These are phyloP conservation scores for Riptortus pedestris DNA, from an alignment of 1,140 invertebrate genomes.

Conservation along the genomic window DNA sequence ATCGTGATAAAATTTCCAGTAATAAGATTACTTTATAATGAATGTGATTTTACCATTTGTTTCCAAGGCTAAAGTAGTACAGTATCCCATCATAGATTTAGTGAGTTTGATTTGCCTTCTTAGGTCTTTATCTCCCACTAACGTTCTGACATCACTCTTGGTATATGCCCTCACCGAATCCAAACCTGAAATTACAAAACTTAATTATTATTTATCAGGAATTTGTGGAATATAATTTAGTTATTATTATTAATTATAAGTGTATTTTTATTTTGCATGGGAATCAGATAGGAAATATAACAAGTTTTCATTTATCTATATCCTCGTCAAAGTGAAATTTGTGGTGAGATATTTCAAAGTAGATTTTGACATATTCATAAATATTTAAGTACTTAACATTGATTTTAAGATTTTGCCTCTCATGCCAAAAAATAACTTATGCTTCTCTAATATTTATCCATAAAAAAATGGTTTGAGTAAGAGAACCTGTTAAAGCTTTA, in stretches of 20 bases:
- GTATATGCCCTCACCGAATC: slow-evolving; percentile 64
- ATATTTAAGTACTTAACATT: too few relatives aligned
- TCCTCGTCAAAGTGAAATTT: too few relatives aligned
- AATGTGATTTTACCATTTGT: slow-evolving; percentile 53
- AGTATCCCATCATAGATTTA: slow-evolving; percentile 63
- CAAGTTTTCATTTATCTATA: too few relatives aligned
- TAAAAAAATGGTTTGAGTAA: too few relatives aligned
- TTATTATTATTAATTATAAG: not conserved
- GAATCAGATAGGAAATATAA: too few relatives aligned
- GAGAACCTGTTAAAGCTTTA: too few relatives aligned
- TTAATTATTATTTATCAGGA: not conserved
- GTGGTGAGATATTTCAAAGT: too few relatives aligned
- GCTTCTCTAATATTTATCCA: too few relatives aligned
- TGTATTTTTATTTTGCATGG: not conserved
- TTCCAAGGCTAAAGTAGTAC: slow-evolving; percentile 65
- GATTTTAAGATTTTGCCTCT: too few relatives aligned
- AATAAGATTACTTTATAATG: not conserved
- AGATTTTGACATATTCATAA: too few relatives aligned
- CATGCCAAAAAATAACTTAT: too few relatives aligned
- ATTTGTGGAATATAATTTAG: not conserved
- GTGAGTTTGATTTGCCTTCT: slow-evolving; percentile 60
- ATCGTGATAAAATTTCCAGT: not conserved
- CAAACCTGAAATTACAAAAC: slow-evolving; percentile 23
- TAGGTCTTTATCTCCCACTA: slow-evolving; percentile 54
- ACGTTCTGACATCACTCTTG: slow-evolving; percentile 55